Base-by-base conservation (phyloP, 2,113 vertebrate genomes). In the Sitta europaea region DNA sequence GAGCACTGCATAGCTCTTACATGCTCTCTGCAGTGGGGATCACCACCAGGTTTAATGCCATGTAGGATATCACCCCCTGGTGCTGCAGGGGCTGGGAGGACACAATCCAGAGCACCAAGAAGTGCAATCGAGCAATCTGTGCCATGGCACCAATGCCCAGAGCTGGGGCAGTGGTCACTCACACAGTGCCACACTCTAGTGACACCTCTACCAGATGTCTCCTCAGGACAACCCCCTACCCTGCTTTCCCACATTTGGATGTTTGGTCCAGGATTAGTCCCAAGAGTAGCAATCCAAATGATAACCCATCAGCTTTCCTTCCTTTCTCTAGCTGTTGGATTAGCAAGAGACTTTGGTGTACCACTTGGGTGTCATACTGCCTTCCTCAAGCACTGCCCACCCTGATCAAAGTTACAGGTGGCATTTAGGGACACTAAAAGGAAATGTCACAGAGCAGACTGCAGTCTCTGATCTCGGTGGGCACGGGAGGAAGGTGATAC, bases 241-340 rank as follows among this genome's bases (percentile, higher is more conserved):
- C 40, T 48, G 33, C 22, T 70, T 11, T 35, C 36, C 47, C 50
- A 11, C 0, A 0, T 48, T 7, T n/a, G 62, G 67, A 22, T 8
- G 5, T 45, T 73, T 55, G 40, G 20, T 47, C 40, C n/a, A 28
- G 45, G n/a, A n/a, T 55, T 35, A 66, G 45, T 48, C 59, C 40
- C 55, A 29, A 28, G 25, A 12, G 35, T 4, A 29, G 33, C 19
- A 81, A 50, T n/a, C 28, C 43, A 33, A 24, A 4, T 11, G 27
- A 17, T 4, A 75, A n/a, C 21, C 8, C 51, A 20, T 9, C n/a
- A 63, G 29, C n/a, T 82, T 42, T 85, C 36, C 54, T 50, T 40
- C 59, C 13, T 51, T 22, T 38, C 50, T 55, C 35, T 12, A 61
- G 35, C 6, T n/a, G 42, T 62, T 62, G 25, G 48, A 73, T 40